Conservation (phyloP, 1,140 invertebrate species). For the Sycophaga agraensis region DNA sequence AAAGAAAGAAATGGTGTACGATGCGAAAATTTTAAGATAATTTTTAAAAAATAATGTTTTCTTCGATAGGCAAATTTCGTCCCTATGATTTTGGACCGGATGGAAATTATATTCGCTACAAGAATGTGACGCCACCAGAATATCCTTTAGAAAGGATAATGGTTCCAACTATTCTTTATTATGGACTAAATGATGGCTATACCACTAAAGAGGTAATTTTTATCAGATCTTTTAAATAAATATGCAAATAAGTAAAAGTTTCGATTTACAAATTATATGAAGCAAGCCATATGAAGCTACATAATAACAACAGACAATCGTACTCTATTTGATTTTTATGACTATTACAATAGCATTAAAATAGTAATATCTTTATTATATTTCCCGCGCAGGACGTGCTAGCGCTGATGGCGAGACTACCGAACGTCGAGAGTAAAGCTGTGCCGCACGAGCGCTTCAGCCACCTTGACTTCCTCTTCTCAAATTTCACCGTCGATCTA, state of each 20-base stretch:
- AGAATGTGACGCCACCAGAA: slow-evolving; percentile 54
- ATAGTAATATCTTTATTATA: no score
- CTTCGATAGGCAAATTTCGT: slow-evolving; percentile 41
- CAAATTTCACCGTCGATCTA: slow-evolving; percentile 61
- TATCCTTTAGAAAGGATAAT: slow-evolving; percentile 66
- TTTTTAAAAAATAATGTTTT: background rate
- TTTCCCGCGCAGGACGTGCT: slow-evolving; percentile 62
- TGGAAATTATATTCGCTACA: slow-evolving; percentile 57
- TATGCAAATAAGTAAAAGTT: no score
- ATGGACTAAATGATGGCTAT: slow-evolving; percentile 62
- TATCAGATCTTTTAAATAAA: background rate
- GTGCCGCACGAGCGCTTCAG: slow-evolving; percentile 65
- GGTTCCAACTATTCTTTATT: slow-evolving; percentile 66
- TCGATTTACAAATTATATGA: no score
- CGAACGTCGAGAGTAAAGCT: slow-evolving; percentile 51
- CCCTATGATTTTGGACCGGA: slow-evolving; percentile 39
- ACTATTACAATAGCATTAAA: no score
- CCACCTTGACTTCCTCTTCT: slow-evolving; percentile 73
- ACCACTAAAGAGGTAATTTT: slow-evolving; percentile 39
- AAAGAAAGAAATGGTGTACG: no score
- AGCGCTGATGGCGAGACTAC: slow-evolving; percentile 55
- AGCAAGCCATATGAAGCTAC: no score
- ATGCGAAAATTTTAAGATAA: background rate
- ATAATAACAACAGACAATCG: no score
- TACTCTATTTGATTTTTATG: no score